Evolutionary conservation across 23 tunicate species (phyloP).

Genomic region (Oikopleura dioica): DNA sequence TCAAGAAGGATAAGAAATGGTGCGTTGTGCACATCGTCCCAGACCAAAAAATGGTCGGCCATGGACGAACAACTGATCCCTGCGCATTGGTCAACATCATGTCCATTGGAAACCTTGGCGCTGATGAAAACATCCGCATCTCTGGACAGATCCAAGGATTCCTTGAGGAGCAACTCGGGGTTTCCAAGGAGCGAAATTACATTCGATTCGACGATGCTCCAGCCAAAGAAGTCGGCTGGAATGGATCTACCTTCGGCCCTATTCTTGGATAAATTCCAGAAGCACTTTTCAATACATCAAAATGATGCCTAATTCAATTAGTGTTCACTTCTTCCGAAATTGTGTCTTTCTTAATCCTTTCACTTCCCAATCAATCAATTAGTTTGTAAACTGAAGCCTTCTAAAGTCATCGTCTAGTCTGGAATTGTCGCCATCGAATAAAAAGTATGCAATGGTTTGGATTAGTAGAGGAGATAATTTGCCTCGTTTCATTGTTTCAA

Average conservation of each 20-base stretch:
- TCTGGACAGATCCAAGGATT: neutral
- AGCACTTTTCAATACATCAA: too few species aligned
- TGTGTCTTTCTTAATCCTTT: too few species aligned
- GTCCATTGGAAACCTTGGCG: conserved; percentile 8
- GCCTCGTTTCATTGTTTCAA: too few species aligned
- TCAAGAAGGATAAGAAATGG: neutral
- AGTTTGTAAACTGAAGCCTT: too few species aligned
- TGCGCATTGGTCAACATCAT: neutral
- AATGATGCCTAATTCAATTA: too few species aligned
- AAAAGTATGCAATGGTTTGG: too few species aligned
- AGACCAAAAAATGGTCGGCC: neutral
- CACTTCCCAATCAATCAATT: too few species aligned
- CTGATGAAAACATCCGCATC: neutral
- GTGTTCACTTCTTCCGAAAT: too few species aligned
- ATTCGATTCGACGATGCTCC: conserved; percentile 1
- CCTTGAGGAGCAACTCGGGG: neutral
- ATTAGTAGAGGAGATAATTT: too few species aligned
- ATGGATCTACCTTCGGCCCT: conserved; percentile 9
- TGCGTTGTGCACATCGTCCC: neutral
- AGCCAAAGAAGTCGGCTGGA: neutral
- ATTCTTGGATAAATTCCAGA: neutral
- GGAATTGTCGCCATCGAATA: too few species aligned
- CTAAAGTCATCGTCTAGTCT: too few species aligned
- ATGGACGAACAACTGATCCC: neutral
- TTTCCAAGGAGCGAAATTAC: conserved; percentile 5